Base-by-base conservation (phyloP, 1,140 invertebrate species). In the Procambarus virginalis region DNA sequence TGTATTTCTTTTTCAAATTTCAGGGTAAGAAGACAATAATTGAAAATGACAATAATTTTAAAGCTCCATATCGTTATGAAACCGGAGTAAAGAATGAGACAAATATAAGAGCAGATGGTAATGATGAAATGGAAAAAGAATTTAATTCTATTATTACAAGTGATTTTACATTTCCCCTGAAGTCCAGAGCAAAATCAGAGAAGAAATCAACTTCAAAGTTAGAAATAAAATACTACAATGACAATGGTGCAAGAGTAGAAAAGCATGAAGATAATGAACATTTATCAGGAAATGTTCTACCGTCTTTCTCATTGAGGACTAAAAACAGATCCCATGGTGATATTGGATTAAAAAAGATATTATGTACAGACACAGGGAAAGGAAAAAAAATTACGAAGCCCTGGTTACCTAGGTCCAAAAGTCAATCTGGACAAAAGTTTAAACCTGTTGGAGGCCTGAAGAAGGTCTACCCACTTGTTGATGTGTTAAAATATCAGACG, bases 61-160 rank as follows among this genome's bases (percentile, higher is more conserved):
- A 87, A 60, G 77, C 78, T 70, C 86, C 86, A 51, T 87, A 87
- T 48, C 86, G 86, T n/a, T 87, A 60, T 81, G 77, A 4, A 80
- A 10, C 45, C 8, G 55, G 78, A n/a, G 45, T 12, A 49, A 79
- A 73, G 34, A 81, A 64, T 22, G 78, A 68, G 64, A 51, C 6
- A 51, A 10, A 12, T 60, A 60, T 73, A 14, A 46, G 73, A 34
- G 4, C 3, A 17, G 22, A 22, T 9, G 12, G 9, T 22, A n/a
- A 70, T 70, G 60, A 70, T 51, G 64, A 48, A 49, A 34, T 0
- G n/a, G 22, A 84, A n/a, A 48, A 84, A 45, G 64, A 51, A 22
- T 14, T 10, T 9, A 48, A 73, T 22, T 14, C 58, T 17, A 14
- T 20, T 48, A n/a, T 17, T 70, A 48, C 58, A 46, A 6, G 5